These are phyloP conservation scores for Maniola hyperantus DNA, from an alignment of 2,888 invertebrate genomes.

Conservation along the genomic window DNA sequence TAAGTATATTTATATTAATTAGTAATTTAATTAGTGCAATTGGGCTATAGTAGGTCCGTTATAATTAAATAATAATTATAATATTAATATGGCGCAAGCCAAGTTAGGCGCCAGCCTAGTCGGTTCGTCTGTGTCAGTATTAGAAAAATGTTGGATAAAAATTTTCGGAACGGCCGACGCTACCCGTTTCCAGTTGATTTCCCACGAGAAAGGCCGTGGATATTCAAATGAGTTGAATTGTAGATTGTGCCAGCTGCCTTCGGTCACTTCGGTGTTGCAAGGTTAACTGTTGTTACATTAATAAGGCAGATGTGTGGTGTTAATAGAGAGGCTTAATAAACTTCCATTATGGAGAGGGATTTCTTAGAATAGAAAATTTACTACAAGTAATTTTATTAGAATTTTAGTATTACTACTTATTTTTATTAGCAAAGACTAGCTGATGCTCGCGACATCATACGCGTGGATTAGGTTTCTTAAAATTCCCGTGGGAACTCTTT, in stretches of 20 bases:
- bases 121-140: not conserved
- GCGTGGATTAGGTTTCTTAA: too few species aligned
- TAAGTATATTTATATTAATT: too few species aligned
- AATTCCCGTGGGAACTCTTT: too few species aligned
- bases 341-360: not conserved
- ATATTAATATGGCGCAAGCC: too few species aligned
- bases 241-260: slow-evolving; percentile 37
- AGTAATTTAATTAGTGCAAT: too few species aligned
- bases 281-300: slow-evolving; percentile 35
- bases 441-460: too few species aligned
- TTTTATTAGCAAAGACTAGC: too few species aligned
- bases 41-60: too few species aligned
- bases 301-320: slow-evolving; percentile 22
- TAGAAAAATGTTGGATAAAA: slow-evolving; percentile 44
- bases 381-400: not conserved
- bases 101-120: slow-evolving; percentile 9
- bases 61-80: too few species aligned
- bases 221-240: slow-evolving; percentile 45
- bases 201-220: slow-evolving; percentile 50
- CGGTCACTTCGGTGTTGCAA: slow-evolving; percentile 36
- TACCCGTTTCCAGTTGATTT: slow-evolving; percentile 35
- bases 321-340: slow-evolving; percentile 12
- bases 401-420: too few species aligned
- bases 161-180: slow-evolving; percentile 39
- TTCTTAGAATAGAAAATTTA: not conserved